Evolutionary conservation across 2,113 vertebrate genomes (phyloP).

Genomic region (Ginglymostoma cirratum): DNA sequence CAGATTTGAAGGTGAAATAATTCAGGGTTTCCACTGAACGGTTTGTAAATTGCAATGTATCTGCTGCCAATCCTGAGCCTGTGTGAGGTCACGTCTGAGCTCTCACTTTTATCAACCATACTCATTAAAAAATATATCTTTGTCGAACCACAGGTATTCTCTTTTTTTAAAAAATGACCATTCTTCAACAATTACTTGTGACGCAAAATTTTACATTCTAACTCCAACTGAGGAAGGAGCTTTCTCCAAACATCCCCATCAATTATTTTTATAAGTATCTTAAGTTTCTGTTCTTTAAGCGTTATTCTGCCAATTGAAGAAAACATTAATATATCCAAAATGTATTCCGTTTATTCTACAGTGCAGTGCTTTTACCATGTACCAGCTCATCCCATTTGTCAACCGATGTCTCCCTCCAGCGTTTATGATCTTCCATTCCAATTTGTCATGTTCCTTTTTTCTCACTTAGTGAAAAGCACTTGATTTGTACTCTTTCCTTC

Average conservation of each 20-base stretch:
- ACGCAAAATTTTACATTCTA: neutral
- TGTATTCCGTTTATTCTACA: neutral
- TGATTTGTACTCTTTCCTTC: neutral
- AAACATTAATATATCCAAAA: neutral
- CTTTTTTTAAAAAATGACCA: neutral
- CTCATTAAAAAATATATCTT: too few relatives aligned
- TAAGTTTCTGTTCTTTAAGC: neutral
- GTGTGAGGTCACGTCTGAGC: neutral
- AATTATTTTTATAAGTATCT: neutral
- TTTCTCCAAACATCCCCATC: neutral
- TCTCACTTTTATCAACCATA: too few relatives aligned
- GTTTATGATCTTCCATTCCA: neutral
- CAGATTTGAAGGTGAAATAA: neutral
- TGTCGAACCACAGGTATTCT: too few relatives aligned
- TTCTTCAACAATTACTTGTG: neutral
- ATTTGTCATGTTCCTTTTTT: neutral
- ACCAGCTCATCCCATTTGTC: neutral
- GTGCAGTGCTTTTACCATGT: neutral
- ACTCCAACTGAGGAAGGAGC: neutral
- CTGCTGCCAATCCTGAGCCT: neutral
- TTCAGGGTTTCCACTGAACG: neutral
- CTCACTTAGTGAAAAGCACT: neutral
- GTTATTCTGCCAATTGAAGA: neutral
- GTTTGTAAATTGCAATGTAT: neutral
- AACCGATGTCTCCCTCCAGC: neutral